phyloP scores from a whole-genome alignment of 1,140 invertebrate species.

The Rhopalosiphum maidis region DNA sequence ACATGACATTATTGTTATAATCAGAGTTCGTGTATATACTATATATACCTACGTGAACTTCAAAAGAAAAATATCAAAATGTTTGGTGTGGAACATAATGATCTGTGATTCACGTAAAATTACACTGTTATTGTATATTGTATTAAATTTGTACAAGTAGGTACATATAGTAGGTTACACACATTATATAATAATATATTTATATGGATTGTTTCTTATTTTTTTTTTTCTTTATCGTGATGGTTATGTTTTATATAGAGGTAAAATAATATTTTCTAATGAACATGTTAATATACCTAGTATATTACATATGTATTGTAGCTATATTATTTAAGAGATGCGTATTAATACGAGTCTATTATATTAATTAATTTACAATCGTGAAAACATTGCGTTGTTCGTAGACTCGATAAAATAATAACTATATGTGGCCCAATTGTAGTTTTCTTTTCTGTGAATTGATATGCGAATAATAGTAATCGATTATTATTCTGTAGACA shows the following conservation, averaged over 20 bases:
- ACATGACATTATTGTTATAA: not conserved
- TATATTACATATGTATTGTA: not conserved
- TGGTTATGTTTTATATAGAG: not conserved
- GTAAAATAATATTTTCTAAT: slow-evolving; percentile 12
- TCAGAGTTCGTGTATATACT: not conserved
- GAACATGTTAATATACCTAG: not conserved
- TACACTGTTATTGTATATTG: not conserved
- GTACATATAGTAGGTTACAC: not conserved
- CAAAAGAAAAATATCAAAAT: not conserved
- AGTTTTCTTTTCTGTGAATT: not conserved
- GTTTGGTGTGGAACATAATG: not conserved
- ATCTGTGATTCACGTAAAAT: slow-evolving; percentile 11
- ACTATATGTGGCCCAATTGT: not conserved
- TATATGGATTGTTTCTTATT: not conserved
- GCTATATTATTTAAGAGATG: not conserved
- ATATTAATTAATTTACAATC: not conserved
- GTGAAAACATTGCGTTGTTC: not conserved
- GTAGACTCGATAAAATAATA: not conserved
- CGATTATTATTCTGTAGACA: not conserved
- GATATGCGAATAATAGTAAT: not conserved
- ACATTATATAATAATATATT: not conserved
- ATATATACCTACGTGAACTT: not conserved
- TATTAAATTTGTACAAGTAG: not conserved
- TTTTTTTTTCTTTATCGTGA: not conserved
- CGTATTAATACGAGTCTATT: too few relatives aligned